phyloP scores from a whole-genome alignment of 2,113 vertebrate genomes.

The Takifugu flavidus region DNA sequence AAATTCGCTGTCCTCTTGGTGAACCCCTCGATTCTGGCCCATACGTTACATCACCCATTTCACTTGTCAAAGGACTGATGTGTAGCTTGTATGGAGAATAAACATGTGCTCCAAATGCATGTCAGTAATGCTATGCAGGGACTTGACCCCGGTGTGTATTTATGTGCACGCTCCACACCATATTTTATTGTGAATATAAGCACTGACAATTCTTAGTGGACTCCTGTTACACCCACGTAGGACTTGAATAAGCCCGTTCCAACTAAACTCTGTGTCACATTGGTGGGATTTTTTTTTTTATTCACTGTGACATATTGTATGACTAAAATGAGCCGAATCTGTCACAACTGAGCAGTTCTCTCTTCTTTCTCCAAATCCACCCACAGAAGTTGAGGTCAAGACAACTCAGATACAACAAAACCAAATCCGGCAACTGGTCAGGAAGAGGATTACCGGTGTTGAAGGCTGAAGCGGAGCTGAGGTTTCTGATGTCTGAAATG shows the following conservation, averaged over 20 bases:
- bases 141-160: slow-evolving; percentile 46
- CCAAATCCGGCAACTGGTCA: too few species aligned
- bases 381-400: too few species aligned
- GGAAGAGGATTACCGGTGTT: too few species aligned
- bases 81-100: slow-evolving; percentile 57
- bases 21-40: slow-evolving; percentile 62
- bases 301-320: too few species aligned
- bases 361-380: too few species aligned
- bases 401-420: too few species aligned
- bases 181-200: slow-evolving; percentile 40
- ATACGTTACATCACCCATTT: slow-evolving; percentile 64
- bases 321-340: too few species aligned
- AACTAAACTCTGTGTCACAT: too few species aligned
- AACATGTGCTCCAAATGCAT: slow-evolving; percentile 63
- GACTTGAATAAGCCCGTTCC: slow-evolving; percentile 24
- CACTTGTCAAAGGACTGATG: slow-evolving; percentile 60
- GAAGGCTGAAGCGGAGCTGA: too few species aligned
- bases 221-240: slow-evolving; percentile 10
- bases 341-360: too few species aligned
- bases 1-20: slow-evolving; percentile 60
- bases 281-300: too few species aligned
- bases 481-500: too few species aligned
- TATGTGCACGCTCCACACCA: slow-evolving; percentile 17
- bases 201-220: slow-evolving; percentile 16
- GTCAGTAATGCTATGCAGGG: slow-evolving; percentile 40